These are phyloP conservation scores for Hyperoplus immaculatus DNA, from an alignment of 2,797 vertebrate species.

Conservation along the genomic window DNA sequence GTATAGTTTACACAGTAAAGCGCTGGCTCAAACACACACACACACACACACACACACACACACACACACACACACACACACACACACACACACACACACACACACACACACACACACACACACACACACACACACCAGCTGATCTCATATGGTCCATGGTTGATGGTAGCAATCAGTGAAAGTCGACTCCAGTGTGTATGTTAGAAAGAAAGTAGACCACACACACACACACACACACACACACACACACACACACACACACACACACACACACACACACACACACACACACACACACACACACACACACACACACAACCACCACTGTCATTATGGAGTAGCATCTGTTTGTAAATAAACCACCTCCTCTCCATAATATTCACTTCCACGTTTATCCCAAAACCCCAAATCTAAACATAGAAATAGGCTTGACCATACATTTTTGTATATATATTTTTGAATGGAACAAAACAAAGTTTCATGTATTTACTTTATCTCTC, in stretches of 20 bases:
- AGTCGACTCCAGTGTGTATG: conserved; percentile 26
- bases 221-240: conserved; percentile 26
- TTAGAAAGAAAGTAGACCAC: conserved; percentile 25
- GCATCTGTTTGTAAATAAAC: conserved; percentile 71
- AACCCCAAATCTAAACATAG: conserved; percentile 32
- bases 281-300: conserved; percentile 31
- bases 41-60: background rate
- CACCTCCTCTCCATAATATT: conserved; percentile 56
- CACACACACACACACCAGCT: conserved; percentile 22
- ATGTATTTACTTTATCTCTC: conserved; percentile 24
- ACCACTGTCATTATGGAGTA: conserved; percentile 64
- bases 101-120: background rate
- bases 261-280: conserved; percentile 15
- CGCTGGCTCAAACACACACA: background rate
- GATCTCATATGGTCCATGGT: conserved; percentile 57
- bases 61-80: background rate
- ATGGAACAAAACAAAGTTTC: background rate
- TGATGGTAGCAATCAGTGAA: conserved; percentile 55
- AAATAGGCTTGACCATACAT: conserved; percentile 2
- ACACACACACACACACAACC: conserved; percentile 31
- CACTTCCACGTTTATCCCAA: conserved; percentile 21
- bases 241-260: conserved; percentile 1
- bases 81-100: background rate
- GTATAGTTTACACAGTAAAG: background rate
- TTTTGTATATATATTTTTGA: background rate